phyloP scores from a whole-genome alignment of 2,113 vertebrate genomes.

The Tichodroma muraria region DNA sequence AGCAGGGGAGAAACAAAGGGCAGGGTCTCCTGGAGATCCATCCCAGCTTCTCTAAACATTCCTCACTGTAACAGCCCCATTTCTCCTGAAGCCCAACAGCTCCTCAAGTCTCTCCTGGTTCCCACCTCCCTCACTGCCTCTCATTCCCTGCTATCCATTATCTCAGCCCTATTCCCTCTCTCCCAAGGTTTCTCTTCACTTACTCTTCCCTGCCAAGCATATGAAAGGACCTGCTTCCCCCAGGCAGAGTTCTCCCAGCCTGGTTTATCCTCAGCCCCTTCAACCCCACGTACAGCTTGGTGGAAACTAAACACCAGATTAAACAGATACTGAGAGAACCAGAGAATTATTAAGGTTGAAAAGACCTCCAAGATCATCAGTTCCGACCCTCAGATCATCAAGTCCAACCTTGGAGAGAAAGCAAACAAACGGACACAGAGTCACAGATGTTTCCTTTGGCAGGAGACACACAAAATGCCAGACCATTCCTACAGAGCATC shows the following conservation, averaged over 20 bases:
- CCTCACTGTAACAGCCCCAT: neutral
- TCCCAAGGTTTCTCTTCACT: neutral
- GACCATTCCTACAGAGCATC: neutral
- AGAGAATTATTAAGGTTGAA: neutral
- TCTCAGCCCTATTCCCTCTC: neutral
- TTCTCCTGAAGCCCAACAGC: neutral
- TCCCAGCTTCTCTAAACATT: neutral
- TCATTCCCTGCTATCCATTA: neutral
- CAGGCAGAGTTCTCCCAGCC: neutral
- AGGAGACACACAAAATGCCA: neutral
- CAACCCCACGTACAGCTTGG: neutral
- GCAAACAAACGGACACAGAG: fast-evolving
- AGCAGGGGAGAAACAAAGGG: neutral
- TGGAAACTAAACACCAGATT: neutral
- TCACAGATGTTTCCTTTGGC: neutral
- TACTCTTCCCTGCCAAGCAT: neutral
- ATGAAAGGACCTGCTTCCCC: neutral
- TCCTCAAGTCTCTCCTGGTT: neutral
- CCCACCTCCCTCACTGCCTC: neutral
- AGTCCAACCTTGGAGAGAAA: neutral
- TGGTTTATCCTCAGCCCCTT: neutral
- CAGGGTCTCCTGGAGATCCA: neutral
- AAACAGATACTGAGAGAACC: neutral
- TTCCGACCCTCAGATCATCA: neutral
- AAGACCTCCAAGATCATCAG: neutral